A percentile compares a stretch with the other conserved stretches of the same genome.
phyloP scores from a whole-genome alignment of 2,113 vertebrate genomes.

The Strix uralensis region DNA sequence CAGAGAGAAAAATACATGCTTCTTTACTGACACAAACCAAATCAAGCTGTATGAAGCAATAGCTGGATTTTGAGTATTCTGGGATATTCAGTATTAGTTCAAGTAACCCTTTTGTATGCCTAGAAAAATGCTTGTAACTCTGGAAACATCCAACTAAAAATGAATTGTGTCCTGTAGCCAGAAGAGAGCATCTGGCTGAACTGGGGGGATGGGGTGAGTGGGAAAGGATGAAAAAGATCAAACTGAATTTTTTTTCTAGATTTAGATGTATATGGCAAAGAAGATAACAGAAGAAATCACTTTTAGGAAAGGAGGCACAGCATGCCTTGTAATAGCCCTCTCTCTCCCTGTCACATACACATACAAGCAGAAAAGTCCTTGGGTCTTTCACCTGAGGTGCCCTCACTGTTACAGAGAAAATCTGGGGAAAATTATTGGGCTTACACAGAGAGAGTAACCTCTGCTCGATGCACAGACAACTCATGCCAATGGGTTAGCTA shows the following conservation, averaged over 20 bases:
- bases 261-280: neutral
- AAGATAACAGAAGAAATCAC: neutral
- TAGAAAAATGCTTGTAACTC: neutral
- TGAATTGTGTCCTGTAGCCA: neutral
- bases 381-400: conserved; percentile 40
- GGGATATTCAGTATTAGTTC: neutral
- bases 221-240: neutral
- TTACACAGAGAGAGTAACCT: neutral
- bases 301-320: neutral
- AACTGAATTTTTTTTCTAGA: neutral
- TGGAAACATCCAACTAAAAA: neutral
- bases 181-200: neutral
- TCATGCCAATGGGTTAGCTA: neutral
- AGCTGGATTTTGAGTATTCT: neutral
- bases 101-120: neutral
- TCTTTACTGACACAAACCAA: neutral
- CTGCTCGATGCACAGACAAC: neutral
- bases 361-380: neutral
- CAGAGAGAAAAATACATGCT: neutral
- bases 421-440: neutral
- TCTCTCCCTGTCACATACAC: neutral
- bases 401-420: neutral
- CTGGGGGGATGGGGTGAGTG: neutral
- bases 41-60: neutral
- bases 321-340: neutral